Percentiles rank a stretch among this genome's conserved stretches.
phyloP scores from a whole-genome alignment of 2,113 vertebrate genomes.

The Varanus salvator region DNA sequence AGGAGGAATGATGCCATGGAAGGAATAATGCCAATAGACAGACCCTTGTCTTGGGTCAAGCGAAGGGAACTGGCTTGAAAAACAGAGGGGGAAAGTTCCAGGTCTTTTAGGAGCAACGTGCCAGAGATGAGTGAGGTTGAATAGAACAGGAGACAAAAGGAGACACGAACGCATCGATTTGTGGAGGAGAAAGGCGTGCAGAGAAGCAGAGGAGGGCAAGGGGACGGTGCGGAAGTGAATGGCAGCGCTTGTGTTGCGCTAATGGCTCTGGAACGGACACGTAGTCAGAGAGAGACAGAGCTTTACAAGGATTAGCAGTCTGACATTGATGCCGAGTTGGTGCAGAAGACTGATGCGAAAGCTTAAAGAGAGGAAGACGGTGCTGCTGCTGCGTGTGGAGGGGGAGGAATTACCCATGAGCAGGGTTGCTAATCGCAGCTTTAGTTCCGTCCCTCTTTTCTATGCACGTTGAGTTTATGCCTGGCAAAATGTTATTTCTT shows the following conservation, averaged over 20 bases:
- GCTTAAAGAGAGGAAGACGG: background rate
- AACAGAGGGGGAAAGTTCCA: too few relatives aligned
- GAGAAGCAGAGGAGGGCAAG: background rate
- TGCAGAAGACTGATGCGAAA: background rate
- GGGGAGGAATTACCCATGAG: background rate
- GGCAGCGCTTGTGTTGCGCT: background rate
- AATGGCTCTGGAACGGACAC: background rate
- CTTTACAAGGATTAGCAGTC: conserved; percentile 4
- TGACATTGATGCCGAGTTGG: background rate
- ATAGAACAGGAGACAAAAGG: background rate
- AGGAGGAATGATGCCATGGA: background rate
- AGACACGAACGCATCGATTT: too few relatives aligned
- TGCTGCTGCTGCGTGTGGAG: background rate
- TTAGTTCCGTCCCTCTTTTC: background rate
- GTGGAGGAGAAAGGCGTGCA: background rate
- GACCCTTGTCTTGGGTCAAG: background rate
- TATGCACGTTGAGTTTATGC: background rate
- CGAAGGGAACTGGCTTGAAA: background rate
- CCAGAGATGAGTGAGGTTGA: background rate
- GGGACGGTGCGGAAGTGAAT: background rate
- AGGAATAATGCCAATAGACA: background rate
- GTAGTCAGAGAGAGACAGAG: background rate
- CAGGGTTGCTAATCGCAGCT: background rate
- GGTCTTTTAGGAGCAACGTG: too few relatives aligned
- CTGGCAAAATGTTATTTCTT: background rate